Percentiles rank a stretch among this genome's conserved stretches.
phyloP scores from a whole-genome alignment of 2,113 vertebrate genomes.

The Hippotragus niger region DNA sequence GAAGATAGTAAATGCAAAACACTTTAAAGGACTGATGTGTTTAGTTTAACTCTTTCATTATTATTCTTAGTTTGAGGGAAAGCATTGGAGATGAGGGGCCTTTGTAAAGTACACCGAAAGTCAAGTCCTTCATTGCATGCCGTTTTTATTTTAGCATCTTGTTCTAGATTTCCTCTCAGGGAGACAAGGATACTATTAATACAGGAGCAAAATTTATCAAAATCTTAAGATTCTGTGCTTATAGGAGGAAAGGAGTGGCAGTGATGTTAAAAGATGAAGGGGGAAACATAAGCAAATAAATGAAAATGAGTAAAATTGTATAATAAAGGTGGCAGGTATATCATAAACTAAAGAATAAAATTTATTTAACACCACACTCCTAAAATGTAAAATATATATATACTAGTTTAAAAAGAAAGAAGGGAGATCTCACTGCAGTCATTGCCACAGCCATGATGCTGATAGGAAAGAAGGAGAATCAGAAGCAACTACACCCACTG shows the following conservation, averaged over 20 bases:
- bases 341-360: neutral
- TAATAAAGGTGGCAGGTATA: neutral
- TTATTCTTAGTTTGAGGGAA: neutral
- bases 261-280: neutral
- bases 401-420: neutral
- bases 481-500: no score
- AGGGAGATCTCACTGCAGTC: neutral
- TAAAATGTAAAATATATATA: neutral
- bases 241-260: neutral
- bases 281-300: neutral
- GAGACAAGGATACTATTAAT: neutral
- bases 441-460: neutral
- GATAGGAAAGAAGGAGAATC: neutral
- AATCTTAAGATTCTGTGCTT: neutral
- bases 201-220: neutral
- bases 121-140: neutral
- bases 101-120: neutral
- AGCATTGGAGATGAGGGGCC: neutral
- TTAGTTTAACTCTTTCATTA: neutral
- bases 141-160: neutral
- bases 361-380: neutral
- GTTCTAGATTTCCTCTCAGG: neutral
- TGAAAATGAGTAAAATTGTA: neutral
- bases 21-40: neutral
- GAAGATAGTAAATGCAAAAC: neutral